Conservation (phyloP, 2,113 vertebrate species). For the Hyaena hyaena region DNA sequence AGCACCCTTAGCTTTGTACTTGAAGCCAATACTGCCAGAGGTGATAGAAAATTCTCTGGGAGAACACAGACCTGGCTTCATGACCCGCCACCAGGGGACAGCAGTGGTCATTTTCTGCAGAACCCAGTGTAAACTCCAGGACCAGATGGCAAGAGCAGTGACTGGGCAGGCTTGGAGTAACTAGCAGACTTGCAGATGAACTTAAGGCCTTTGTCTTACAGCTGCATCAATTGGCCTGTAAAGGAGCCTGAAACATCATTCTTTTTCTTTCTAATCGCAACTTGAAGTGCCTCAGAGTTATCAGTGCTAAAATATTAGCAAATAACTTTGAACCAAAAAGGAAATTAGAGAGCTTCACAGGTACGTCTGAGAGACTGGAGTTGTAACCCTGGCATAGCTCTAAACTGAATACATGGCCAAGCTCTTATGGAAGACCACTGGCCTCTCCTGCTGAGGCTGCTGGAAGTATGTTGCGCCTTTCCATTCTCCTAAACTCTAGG, state of each 20-base stretch:
- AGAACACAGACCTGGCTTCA: not conserved
- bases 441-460: not conserved
- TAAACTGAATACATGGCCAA: not conserved
- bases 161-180: not conserved
- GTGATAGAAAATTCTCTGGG: not conserved
- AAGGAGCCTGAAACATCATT: not conserved
- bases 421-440: not conserved
- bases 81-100: constrained; percentile 34
- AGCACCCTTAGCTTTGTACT: not conserved
- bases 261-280: constrained; percentile 33
- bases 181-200: not conserved
- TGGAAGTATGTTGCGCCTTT: not conserved
- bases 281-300: not conserved
- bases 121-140: not conserved
- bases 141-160: not conserved
- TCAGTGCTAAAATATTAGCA: constrained; percentile 2
- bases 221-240: not conserved
- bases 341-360: constrained; percentile 12
- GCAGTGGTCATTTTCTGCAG: not conserved
- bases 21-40: not conserved
- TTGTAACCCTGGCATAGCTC: not conserved
- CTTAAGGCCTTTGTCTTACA: not conserved
- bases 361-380: not conserved
- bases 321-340: constrained; percentile 22
- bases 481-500: not conserved